These are phyloP conservation scores for Perizoma affinitatum DNA, from an alignment of 2,888 invertebrate genomes.

Conservation along the genomic window DNA sequence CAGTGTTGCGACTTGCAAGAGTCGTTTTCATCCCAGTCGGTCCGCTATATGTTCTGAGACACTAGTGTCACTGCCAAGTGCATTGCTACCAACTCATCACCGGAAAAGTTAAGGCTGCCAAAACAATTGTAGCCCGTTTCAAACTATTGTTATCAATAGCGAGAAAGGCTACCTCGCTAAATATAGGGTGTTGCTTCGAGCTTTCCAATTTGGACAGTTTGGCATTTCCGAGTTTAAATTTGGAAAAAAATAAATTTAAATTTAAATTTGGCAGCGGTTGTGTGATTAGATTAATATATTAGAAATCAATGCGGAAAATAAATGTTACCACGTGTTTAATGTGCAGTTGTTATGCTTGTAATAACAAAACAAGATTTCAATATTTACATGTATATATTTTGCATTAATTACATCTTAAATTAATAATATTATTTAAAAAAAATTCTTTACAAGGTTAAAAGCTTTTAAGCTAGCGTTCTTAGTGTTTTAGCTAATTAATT, in stretches of 20 bases:
- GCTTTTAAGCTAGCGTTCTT: not conserved
- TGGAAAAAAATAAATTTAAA: no score
- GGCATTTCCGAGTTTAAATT: conserved; percentile 28
- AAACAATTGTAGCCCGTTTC: conserved; percentile 63
- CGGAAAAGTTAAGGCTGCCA: conserved; percentile 63
- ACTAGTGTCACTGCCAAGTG: conserved; percentile 71
- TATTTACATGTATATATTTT: not conserved
- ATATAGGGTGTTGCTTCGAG: conserved; percentile 27
- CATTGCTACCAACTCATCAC: conserved; percentile 58
- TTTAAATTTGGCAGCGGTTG: conserved; percentile 29
- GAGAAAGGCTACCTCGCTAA: conserved; percentile 34
- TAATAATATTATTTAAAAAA: not conserved
- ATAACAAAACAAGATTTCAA: not conserved
- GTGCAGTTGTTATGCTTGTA: not conserved
- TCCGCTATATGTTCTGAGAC: conserved; percentile 6
- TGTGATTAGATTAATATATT: conserved; percentile 9
- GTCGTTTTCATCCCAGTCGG: no score
- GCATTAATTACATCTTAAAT: no score
- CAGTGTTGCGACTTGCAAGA: no score
- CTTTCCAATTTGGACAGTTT: conserved; percentile 28
- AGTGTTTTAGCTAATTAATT: no score
- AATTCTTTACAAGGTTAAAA: not conserved
- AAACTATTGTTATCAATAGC: conserved; percentile 52
- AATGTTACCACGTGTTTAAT: not conserved
- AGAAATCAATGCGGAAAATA: conserved; percentile 1